Conservation (phyloP, 2,888 invertebrate species). For the Macrophya alboannulata region DNA sequence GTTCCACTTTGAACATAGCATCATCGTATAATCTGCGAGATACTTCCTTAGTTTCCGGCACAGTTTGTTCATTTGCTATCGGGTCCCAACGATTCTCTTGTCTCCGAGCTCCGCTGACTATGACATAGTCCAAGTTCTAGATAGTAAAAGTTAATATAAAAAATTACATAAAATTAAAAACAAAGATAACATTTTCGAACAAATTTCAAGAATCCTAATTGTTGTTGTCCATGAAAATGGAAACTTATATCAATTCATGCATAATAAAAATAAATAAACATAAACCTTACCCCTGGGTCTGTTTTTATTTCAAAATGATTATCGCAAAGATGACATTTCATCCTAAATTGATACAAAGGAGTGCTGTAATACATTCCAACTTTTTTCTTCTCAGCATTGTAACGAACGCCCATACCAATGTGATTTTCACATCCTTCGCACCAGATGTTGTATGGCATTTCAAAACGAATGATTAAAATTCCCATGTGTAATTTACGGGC, state of each 20-base stretch:
- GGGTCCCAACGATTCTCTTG: slow-evolving; percentile 99
- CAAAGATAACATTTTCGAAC: slow-evolving; percentile 5
- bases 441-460: slow-evolving; percentile 99
- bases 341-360: slow-evolving; percentile 98
- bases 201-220: slow-evolving; percentile 41
- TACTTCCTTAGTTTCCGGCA: slow-evolving; percentile 95
- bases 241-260: slow-evolving; percentile 21
- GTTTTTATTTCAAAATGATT: slow-evolving; percentile 99
- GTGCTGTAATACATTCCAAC: slow-evolving; percentile 99
- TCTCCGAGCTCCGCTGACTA: slow-evolving; percentile 95
- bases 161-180: slow-evolving; percentile 45
- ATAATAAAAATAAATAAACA: slow-evolving; percentile 34
- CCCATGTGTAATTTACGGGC: slow-evolving; percentile 98
- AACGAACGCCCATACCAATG: slow-evolving; percentile 99
- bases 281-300: slow-evolving; percentile 92
- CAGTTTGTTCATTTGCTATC: slow-evolving; percentile 95
- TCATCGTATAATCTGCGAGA: slow-evolving; percentile 95
- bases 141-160: slow-evolving; percentile 72
- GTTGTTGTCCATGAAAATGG: not conserved
- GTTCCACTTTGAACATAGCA: slow-evolving; percentile 99
- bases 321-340: slow-evolving; percentile 99
- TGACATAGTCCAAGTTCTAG: slow-evolving; percentile 97
- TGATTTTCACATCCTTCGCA: slow-evolving; percentile 99
- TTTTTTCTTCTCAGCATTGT: slow-evolving; percentile 96
- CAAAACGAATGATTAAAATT: slow-evolving; percentile 97